Conservation (phyloP, 2,113 vertebrate species). For the Galeopterus variegatus region DNA sequence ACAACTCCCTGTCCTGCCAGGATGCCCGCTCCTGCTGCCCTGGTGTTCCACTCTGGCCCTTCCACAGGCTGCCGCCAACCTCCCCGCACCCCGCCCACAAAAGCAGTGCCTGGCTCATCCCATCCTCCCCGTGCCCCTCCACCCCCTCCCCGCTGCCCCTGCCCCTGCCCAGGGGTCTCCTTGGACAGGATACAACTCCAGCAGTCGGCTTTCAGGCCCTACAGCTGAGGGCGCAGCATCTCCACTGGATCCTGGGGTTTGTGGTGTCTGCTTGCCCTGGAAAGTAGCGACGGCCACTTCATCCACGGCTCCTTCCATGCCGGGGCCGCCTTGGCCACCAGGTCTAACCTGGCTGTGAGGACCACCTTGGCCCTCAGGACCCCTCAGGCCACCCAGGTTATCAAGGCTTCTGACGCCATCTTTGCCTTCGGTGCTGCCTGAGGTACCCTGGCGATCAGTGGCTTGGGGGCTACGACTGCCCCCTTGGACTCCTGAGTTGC, state of each 20-base stretch:
- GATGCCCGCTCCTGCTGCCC: neutral
- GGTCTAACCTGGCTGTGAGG: neutral
- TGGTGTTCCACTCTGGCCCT: constrained; percentile 7
- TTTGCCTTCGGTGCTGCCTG: neutral
- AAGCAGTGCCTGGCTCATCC: constrained; percentile 31
- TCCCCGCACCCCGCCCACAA: too few species aligned
- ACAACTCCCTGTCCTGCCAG: neutral
- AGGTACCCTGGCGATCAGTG: neutral
- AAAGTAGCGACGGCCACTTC: neutral
- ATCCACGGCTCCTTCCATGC: neutral
- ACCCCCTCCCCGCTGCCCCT: too few species aligned
- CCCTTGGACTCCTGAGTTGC: neutral
- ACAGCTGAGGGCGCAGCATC: neutral
- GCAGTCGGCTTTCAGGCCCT: neutral
- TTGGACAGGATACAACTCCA: neutral
- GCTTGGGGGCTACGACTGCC: too few species aligned
- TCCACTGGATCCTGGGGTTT: neutral
- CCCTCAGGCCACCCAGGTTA: neutral
- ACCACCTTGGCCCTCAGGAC: neutral
- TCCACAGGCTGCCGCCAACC: constrained; percentile 13
- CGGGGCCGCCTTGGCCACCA: neutral
- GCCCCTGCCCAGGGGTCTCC: neutral
- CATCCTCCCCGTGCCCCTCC: too few species aligned
- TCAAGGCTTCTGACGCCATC: neutral
- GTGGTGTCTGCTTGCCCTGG: constrained; percentile 59